Evolutionary conservation across 2,113 vertebrate genomes (phyloP), one percentile per base, ranked within the genome.

Genomic region (Hippolais icterina): DNA sequence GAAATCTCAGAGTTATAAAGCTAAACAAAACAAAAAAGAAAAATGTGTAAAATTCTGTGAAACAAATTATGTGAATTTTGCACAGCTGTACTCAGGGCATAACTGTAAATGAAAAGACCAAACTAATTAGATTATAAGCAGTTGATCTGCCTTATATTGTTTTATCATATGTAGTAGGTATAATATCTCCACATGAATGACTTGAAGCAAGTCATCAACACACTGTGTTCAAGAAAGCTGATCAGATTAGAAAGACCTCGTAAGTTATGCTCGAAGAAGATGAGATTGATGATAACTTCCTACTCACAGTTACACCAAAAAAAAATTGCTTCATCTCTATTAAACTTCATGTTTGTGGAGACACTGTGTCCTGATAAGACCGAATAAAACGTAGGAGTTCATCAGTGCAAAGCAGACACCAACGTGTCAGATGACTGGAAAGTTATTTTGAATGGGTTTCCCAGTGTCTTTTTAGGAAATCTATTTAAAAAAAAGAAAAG

Each of bases 51-150:
- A 96, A 94, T 96, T 93, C 94, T 80, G 63, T 81, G 84, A 96
- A 95, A 95, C 63, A 88, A 95, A 93, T 93, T 69, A 94, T 66
- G 87, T 68, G 94, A 96, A 88, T 94, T 93, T 94, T 94, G 85
- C 90, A 96, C 94, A 96, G 95, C 82, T 94, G 87, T 86, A 96
- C 96, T 97, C 89, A 69, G 94, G 97, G 96, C 94, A 98, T 98
- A 97, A 98, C 97, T 97, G 97, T 96, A 98, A 98, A 97, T 98
- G 97, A 98, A 98, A 98, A 98, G 96, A 97, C 96, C 96, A 96
- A 97, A 97, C 94, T 98, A 98, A 98, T 98, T 98, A 98, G 96
- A 97, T 96, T 98, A 97, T 97, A 97, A 98, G 96, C 95, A 97
- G 96, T 89, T 98, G 97, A 97, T 97, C 96, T 97, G 96, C 96